These are phyloP conservation scores for Eolophus roseicapilla DNA, from an alignment of 2,113 vertebrate species.

Conservation along the genomic window DNA sequence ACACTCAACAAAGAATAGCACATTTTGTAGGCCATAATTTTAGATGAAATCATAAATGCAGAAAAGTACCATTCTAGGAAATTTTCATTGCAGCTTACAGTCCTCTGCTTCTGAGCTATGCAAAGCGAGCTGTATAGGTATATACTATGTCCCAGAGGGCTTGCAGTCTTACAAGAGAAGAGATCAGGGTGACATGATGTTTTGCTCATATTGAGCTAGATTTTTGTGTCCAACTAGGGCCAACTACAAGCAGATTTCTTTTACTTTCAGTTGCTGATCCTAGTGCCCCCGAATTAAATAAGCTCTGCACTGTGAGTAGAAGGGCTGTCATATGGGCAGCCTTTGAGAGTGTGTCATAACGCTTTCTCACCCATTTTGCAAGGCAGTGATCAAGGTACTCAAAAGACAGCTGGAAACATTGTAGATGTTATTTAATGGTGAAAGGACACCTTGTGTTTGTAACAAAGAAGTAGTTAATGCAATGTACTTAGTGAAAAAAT, in stretches of 20 bases:
- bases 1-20: not conserved
- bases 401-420: not conserved
- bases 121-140: not conserved
- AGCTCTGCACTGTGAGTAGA: not conserved
- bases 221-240: not conserved
- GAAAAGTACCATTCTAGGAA: not conserved
- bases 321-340: not conserved
- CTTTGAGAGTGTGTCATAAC: fast-evolving
- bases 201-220: not conserved
- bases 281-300: not conserved
- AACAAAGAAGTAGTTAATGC: not conserved
- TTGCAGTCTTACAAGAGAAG: not conserved
- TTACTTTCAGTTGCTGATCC: not conserved
- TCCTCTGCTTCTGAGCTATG: not conserved
- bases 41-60: not conserved
- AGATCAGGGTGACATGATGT: fast-evolving
- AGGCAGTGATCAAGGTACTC: not conserved
- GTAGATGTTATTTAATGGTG: not conserved
- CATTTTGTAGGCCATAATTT: not conserved
- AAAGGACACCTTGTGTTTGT: not conserved
- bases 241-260: not conserved
- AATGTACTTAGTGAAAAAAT: not conserved
- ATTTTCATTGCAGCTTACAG: not conserved
- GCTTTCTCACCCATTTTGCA: not conserved
- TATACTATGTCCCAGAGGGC: not conserved